A percentile compares a stretch with the other conserved stretches of the same genome.
phyloP scores from a whole-genome alignment of 2,113 vertebrate species.

The Phalacrocorax carbo region DNA sequence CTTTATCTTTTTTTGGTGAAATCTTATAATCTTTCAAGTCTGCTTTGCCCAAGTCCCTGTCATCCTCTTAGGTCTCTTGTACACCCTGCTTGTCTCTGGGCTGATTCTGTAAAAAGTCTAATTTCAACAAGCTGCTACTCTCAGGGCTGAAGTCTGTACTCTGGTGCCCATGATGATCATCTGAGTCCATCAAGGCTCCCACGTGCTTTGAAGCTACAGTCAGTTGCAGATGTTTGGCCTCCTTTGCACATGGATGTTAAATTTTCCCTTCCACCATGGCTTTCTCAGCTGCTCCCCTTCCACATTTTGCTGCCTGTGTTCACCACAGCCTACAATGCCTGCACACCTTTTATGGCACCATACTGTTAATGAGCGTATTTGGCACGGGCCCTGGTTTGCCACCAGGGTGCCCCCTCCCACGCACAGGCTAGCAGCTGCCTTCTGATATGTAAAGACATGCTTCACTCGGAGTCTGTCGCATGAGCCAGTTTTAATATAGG shows the following conservation, averaged over 20 bases:
- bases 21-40: not conserved
- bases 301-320: not conserved
- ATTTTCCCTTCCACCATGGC: not conserved
- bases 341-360: not conserved
- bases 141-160: not conserved
- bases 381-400: not conserved
- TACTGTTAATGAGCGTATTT: not conserved
- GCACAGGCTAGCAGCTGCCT: not conserved
- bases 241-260: not conserved
- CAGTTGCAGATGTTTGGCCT: not conserved
- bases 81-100: not conserved
- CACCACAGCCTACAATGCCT: not conserved
- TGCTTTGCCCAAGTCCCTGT: not conserved
- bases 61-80: not conserved
- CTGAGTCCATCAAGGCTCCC: not conserved
- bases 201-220: not conserved
- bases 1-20: conserved; percentile 15
- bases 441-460: not conserved
- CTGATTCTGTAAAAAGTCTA: not conserved
- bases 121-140: conserved; percentile 6
- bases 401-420: not conserved
- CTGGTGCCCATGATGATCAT: not conserved
- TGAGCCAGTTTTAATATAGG: not conserved
- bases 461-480: not conserved
- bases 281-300: not conserved